Evolutionary conservation across 2,113 vertebrate genomes (phyloP).

Genomic region (Vimba vimba): DNA sequence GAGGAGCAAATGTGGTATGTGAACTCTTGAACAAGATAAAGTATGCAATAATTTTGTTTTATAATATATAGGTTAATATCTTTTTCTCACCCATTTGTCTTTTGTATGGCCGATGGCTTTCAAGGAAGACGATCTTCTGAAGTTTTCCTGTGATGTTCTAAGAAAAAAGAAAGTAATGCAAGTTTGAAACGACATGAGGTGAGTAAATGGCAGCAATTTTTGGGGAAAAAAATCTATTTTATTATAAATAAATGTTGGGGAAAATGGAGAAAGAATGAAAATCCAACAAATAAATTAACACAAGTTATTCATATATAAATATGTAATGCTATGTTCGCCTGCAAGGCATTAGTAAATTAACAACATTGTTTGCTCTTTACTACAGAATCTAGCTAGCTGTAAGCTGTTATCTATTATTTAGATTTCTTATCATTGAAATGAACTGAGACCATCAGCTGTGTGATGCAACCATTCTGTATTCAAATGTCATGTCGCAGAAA

Average conservation of each 20-base stretch:
- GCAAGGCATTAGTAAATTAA: not conserved
- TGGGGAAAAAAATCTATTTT: not conserved
- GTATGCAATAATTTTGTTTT: not conserved
- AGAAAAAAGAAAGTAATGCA: not conserved
- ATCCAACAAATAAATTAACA: not conserved
- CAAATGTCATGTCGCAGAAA: not conserved
- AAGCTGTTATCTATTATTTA: slow-evolving; percentile 12
- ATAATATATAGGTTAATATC: not conserved
- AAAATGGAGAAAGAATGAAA: not conserved
- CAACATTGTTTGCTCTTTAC: not conserved
- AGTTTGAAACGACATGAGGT: not conserved
- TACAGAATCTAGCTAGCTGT: not conserved
- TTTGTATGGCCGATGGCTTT: not conserved
- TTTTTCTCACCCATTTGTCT: not conserved
- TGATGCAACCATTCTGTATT: slow-evolving; percentile 34
- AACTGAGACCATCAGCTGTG: not conserved
- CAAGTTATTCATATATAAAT: not conserved
- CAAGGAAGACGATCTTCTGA: not conserved
- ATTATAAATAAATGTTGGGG: not conserved
- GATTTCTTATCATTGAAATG: slow-evolving; percentile 10
- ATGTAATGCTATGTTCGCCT: not conserved
- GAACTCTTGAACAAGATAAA: not conserved
- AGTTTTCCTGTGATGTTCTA: not conserved
- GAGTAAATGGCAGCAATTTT: not conserved
- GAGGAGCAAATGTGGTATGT: slow-evolving; percentile 1